Evolutionary conservation across 2,113 vertebrate species (phyloP).

Genomic region (Cyanoramphus novaezelandiae): DNA sequence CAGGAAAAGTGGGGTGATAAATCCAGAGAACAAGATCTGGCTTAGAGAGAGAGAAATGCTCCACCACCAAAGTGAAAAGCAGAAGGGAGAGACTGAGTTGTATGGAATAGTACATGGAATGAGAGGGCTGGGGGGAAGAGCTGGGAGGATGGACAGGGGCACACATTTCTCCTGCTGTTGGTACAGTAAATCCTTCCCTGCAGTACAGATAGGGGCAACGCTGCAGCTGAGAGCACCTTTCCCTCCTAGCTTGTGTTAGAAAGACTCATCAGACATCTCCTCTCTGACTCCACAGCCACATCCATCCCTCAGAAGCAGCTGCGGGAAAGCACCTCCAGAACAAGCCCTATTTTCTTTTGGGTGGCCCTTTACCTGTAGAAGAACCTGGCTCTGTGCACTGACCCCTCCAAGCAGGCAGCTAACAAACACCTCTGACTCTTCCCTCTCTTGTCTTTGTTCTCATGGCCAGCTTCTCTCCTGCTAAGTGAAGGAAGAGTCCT

Average conservation of each 20-base stretch:
- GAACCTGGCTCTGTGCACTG: neutral
- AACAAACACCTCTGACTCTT: neutral
- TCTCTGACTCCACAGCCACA: accelerated
- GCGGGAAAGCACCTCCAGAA: neutral
- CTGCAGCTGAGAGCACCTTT: neutral
- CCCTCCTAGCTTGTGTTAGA: neutral
- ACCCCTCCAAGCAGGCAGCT: neutral
- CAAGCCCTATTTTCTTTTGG: neutral
- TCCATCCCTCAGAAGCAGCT: neutral
- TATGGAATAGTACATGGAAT: neutral
- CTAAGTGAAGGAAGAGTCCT: neutral
- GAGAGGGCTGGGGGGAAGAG: neutral
- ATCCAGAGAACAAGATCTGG: neutral
- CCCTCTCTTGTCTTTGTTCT: neutral
- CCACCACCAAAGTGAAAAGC: neutral
- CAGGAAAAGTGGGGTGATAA: neutral
- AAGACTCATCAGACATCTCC: neutral
- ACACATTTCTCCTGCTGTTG: neutral
- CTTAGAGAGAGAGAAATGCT: neutral
- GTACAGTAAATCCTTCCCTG: neutral
- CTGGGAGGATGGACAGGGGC: neutral
- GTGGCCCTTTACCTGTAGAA: neutral
- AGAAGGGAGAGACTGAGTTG: neutral
- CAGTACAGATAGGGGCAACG: neutral
- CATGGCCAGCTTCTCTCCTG: neutral